These are phyloP conservation scores for Ammospiza nelsoni DNA, from an alignment of 2,113 vertebrate species.

Conservation along the genomic window DNA sequence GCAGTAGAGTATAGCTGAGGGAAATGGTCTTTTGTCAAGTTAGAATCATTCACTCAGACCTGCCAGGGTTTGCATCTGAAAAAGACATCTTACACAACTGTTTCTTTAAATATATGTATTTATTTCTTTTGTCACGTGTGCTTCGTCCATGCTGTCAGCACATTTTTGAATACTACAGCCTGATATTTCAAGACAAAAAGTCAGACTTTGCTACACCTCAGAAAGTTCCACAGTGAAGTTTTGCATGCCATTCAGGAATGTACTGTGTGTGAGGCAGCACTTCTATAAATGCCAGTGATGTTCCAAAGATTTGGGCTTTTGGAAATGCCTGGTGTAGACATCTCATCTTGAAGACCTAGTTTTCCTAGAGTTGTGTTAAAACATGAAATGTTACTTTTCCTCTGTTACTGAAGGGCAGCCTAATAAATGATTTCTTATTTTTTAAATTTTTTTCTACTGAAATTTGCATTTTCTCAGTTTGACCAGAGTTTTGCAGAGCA, in stretches of 20 bases:
- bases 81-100: background rate
- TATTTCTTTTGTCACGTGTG: background rate
- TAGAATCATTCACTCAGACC: background rate
- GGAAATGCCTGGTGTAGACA: background rate
- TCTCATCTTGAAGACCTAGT: background rate
- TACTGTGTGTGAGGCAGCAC: background rate
- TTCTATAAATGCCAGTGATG: background rate
- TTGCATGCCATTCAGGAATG: background rate
- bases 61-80: background rate
- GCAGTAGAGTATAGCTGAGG: background rate
- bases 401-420: background rate
- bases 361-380: background rate
- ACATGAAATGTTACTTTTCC: background rate
- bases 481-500: background rate
- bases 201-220: background rate
- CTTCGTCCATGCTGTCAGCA: background rate
- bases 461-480: background rate
- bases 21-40: background rate
- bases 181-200: background rate
- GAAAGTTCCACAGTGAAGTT: background rate
- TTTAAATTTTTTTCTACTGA: background rate
- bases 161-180: background rate
- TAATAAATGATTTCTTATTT: background rate
- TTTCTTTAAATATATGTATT: background rate
- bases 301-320: background rate